Conservation (phyloP, 53 echinoderm and acorn worm genomes). For the Luidia sarsii region DNA sequence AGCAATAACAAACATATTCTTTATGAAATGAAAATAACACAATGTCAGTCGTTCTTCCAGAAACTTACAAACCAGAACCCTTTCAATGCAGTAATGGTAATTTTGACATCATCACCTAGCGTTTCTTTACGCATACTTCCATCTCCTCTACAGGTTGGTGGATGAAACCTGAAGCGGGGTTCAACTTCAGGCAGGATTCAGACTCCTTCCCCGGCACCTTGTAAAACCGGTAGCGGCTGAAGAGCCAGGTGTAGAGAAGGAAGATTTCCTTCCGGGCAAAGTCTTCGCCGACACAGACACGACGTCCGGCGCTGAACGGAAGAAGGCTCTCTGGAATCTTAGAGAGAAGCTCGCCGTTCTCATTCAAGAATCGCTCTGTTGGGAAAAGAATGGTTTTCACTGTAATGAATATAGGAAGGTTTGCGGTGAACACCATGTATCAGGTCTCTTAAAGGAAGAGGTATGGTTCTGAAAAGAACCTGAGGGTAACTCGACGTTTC, state of each 20-base stretch:
- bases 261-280: slow-evolving; percentile 81
- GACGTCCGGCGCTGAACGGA: slow-evolving; percentile 73
- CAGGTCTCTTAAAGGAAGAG: no score
- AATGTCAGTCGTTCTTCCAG: no score
- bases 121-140: slow-evolving; percentile 34
- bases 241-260: slow-evolving; percentile 72
- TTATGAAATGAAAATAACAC: no score
- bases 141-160: slow-evolving; percentile 27
- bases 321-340: slow-evolving; percentile 70
- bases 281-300: slow-evolving; percentile 78
- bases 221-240: slow-evolving; percentile 73
- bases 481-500: no score
- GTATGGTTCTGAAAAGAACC: no score
- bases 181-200: slow-evolving; percentile 6
- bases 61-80: no score
- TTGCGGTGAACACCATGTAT: no score
- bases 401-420: no score
- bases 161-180: not conserved
- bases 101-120: no score
- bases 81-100: no score
- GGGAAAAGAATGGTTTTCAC: no score
- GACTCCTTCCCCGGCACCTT: slow-evolving; percentile 69
- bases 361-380: slow-evolving; percentile 74
- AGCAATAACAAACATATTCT: no score
- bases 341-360: slow-evolving; percentile 40